These are phyloP conservation scores for Oligia strigilis DNA, from an alignment of 2,888 invertebrate species.

Conservation along the genomic window DNA sequence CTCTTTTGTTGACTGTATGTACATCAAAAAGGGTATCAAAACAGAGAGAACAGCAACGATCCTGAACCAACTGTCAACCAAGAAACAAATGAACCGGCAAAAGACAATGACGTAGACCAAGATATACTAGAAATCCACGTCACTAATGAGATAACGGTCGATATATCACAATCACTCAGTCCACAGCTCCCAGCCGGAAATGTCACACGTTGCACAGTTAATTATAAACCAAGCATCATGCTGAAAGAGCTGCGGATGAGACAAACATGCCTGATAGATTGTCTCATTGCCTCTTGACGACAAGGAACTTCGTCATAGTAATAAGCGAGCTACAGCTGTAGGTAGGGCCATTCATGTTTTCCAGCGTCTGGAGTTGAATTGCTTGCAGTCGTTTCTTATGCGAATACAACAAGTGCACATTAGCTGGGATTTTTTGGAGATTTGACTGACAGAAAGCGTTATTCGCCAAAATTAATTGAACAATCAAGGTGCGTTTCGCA, in stretches of 20 bases:
- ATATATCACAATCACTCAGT: constrained; percentile 51
- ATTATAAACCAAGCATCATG: constrained; percentile 48
- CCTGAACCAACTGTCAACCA: background rate
- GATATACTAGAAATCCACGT: background rate
- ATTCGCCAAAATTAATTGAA: background rate
- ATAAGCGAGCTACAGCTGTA: background rate
- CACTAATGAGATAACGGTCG: constrained; percentile 16
- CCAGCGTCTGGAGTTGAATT: background rate
- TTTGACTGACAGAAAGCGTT: background rate
- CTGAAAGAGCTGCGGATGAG: constrained; percentile 33
- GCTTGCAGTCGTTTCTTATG: background rate
- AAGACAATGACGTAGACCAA: background rate
- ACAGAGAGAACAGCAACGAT: background rate
- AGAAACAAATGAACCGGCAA: background rate
- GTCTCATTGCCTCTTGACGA: constrained; percentile 4
- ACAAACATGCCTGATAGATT: constrained; percentile 31
- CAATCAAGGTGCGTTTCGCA: background rate
- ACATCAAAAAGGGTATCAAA: background rate
- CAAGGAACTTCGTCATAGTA: constrained; percentile 9
- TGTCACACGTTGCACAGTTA: constrained; percentile 53
- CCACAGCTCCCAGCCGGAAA: constrained; percentile 46
- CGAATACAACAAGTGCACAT: background rate
- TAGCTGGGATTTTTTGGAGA: background rate
- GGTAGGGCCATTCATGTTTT: background rate
- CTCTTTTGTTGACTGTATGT: too few relatives aligned